These are phyloP conservation scores for Dermochelys coriacea DNA, from an alignment of 2,797 vertebrate species.

Conservation along the genomic window DNA sequence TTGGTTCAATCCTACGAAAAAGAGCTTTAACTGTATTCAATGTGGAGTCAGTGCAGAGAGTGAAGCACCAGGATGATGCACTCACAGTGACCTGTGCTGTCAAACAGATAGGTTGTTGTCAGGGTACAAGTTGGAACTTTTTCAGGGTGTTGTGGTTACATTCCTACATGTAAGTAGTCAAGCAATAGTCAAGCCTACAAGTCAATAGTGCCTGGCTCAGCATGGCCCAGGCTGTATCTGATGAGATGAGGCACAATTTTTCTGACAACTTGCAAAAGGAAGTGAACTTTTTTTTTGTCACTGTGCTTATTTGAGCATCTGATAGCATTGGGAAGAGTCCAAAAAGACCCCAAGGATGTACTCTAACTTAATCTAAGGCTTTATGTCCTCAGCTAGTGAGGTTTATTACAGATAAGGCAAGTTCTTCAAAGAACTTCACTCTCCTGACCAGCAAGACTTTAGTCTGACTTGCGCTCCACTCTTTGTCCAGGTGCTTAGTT, in stretches of 20 bases:
- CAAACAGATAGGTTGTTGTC: fast-evolving
- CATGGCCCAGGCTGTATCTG: not conserved
- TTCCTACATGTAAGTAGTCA: not conserved
- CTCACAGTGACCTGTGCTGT: fast-evolving
- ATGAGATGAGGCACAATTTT: not conserved
- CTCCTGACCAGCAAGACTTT: too few relatives aligned
- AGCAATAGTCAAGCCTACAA: not conserved
- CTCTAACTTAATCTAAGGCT: not conserved
- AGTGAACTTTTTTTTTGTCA: not conserved
- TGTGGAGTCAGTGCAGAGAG: not conserved
- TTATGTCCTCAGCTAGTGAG: not conserved
- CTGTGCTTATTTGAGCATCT: fast-evolving
- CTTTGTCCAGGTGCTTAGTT: not conserved
- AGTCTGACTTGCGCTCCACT: not conserved
- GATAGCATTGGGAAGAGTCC: not conserved
- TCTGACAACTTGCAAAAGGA: not conserved
- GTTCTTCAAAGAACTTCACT: not conserved
- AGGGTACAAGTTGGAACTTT: not conserved
- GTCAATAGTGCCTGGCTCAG: not conserved
- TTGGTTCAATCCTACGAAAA: not conserved
- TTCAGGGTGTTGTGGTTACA: not conserved
- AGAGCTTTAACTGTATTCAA: not conserved
- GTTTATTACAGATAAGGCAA: not conserved
- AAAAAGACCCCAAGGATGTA: not conserved
- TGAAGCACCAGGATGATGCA: not conserved